A percentile compares a stretch with the other conserved stretches of the same genome.
phyloP scores from a whole-genome alignment of 2,888 invertebrate genomes.

The Cryptus viduatorius region DNA sequence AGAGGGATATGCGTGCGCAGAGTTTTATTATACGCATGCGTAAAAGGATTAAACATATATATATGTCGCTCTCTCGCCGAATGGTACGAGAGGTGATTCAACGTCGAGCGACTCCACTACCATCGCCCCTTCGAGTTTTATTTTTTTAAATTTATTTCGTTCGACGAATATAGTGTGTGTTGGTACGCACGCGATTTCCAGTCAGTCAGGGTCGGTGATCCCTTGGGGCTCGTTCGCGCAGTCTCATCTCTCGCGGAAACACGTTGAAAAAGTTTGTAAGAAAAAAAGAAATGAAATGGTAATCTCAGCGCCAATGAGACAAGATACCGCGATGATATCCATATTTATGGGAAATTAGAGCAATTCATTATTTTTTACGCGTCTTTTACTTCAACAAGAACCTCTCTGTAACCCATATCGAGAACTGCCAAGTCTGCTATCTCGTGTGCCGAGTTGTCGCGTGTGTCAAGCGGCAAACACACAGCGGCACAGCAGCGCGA shows the following conservation, averaged over 20 bases:
- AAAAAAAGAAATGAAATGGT: background rate
- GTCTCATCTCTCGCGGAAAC: background rate
- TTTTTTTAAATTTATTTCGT: background rate
- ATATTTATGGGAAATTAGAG: background rate
- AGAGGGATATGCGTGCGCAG: background rate
- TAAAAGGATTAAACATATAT: no score
- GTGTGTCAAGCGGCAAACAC: conserved; percentile 13
- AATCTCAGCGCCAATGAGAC: conserved; percentile 13
- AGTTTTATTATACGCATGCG: background rate
- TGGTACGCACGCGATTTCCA: conserved; percentile 15
- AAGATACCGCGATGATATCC: conserved; percentile 17
- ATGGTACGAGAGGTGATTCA: conserved; percentile 4
- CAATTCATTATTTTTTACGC: background rate
- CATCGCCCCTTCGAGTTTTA: background rate
- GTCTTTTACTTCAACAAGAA: background rate
- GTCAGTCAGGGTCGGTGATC: conserved; percentile 41
- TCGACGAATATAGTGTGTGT: conserved; percentile 17
- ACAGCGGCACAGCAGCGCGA: conserved; percentile 27
- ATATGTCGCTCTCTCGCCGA: conserved; percentile 9
- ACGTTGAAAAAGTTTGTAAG: conserved; percentile 10
- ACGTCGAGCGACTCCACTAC: conserved; percentile 5
- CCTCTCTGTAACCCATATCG: background rate
- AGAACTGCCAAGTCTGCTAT: background rate
- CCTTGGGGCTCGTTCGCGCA: conserved; percentile 17
- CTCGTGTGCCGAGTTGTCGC: conserved; percentile 2